Percentiles rank a stretch among this genome's conserved stretches.
Conservation (phyloP, 2,888 invertebrate species). For the Leptinotarsa tumamoca region DNA sequence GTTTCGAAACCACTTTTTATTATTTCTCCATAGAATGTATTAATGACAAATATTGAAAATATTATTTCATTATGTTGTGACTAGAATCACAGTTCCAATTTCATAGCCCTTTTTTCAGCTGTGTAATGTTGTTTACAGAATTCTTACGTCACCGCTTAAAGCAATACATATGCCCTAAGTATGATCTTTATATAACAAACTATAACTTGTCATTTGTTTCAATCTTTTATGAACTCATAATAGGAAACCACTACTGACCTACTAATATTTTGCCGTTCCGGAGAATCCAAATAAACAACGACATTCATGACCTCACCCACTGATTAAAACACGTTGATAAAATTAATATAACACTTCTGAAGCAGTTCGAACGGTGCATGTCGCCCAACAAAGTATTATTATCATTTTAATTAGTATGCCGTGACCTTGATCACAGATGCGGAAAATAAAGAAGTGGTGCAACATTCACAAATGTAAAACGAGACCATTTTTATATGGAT, state of each 20-base stretch:
- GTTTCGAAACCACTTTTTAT: too few species aligned
- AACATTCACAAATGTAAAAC: conserved; percentile 22
- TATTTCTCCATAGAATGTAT: too few species aligned
- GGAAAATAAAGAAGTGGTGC: conserved; percentile 25
- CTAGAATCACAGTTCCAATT: too few species aligned
- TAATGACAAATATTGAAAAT: too few species aligned
- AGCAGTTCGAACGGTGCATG: background rate
- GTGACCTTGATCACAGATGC: conserved; percentile 31
- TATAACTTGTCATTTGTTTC: too few species aligned
- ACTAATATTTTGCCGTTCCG: background rate
- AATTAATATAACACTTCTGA: background rate
- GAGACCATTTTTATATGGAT: conserved; percentile 25
- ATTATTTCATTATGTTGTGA: too few species aligned
- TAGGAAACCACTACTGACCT: background rate
- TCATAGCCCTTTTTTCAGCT: too few species aligned
- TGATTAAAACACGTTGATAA: background rate
- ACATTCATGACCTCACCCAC: background rate
- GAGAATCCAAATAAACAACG: background rate
- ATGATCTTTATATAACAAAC: too few species aligned
- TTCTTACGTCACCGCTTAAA: too few species aligned
- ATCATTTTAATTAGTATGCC: conserved; percentile 16
- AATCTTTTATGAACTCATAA: background rate
- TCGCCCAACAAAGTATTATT: background rate
- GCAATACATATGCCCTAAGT: too few species aligned
- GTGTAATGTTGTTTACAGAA: too few species aligned